phyloP scores from a whole-genome alignment of 2,797 vertebrate genomes.

The Hoplostethus mediterraneus region DNA sequence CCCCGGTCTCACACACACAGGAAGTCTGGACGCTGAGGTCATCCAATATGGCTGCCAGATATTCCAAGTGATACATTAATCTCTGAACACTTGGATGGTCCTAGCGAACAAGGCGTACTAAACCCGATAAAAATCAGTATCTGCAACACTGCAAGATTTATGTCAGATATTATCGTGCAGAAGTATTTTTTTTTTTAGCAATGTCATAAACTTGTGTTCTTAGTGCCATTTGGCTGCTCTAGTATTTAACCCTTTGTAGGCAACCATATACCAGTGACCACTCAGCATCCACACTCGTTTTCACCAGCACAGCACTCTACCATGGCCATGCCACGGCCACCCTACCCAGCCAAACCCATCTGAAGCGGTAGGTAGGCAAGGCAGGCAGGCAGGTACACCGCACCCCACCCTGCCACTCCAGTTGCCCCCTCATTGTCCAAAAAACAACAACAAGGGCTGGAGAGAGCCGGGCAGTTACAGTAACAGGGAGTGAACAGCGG shows the following conservation, averaged over 20 bases:
- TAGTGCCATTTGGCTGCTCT: too few species aligned
- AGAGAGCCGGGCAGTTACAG: constrained; percentile 59
- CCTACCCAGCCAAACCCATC: constrained; percentile 65
- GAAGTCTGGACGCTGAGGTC: constrained; percentile 73
- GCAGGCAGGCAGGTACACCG: constrained; percentile 54
- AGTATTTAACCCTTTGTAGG: constrained; percentile 8
- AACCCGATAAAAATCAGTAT: background rate
- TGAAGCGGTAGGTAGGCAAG: constrained; percentile 54
- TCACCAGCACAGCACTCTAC: constrained; percentile 67
- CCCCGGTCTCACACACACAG: constrained; percentile 58
- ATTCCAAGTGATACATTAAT: constrained; percentile 5
- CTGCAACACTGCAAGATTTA: background rate
- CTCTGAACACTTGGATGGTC: background rate
- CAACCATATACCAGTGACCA: constrained; percentile 60
- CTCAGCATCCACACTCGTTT: constrained; percentile 73
- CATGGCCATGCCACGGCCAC: constrained; percentile 55
- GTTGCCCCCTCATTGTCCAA: constrained; percentile 52
- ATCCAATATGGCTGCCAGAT: constrained; percentile 71
- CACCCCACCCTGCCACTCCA: constrained; percentile 62
- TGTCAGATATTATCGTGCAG: background rate
- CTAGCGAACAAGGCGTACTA: background rate
- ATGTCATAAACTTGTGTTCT: background rate
- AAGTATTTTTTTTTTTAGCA: too few species aligned
- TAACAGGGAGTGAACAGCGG: constrained; percentile 55
- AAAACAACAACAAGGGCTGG: constrained; percentile 57